phyloP scores from a whole-genome alignment of 2,888 invertebrate genomes.

The Amphiduros pacificus region DNA sequence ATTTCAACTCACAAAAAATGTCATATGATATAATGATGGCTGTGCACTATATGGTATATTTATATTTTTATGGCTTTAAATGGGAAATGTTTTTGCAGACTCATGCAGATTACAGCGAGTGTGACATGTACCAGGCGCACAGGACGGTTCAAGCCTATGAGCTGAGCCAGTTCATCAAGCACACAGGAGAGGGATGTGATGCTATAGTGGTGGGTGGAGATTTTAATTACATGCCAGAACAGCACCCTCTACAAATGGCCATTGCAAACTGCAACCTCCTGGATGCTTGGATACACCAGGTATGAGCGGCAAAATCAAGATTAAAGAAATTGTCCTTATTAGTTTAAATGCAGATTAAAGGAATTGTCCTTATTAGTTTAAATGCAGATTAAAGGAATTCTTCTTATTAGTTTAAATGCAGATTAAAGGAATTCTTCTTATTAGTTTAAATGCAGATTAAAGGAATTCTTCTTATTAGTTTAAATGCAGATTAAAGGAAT shows the following conservation, averaged over 20 bases:
- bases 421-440: too few relatives aligned
- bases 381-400: too few relatives aligned
- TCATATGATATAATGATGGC: too few relatives aligned
- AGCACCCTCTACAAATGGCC: conserved; percentile 62
- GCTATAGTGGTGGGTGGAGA: conserved; percentile 89
- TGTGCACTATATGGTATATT: too few relatives aligned
- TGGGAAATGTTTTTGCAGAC: conserved; percentile 71
- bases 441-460: too few relatives aligned
- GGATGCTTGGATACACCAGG: conserved; percentile 54
- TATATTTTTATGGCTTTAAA: too few relatives aligned
- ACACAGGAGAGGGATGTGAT: conserved; percentile 74
- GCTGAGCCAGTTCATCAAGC: conserved; percentile 88
- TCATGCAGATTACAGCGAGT: conserved; percentile 88
- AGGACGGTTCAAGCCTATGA: conserved; percentile 92
- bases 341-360: too few relatives aligned
- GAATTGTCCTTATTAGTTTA: too few relatives aligned
- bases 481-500: too few relatives aligned
- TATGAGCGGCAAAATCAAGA: conserved; percentile 19
- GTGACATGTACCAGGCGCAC: conserved; percentile 86
- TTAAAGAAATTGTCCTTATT: not conserved
- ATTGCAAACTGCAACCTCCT: conserved; percentile 62
- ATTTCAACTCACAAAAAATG: too few relatives aligned
- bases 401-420: too few relatives aligned
- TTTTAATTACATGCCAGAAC: conserved; percentile 86
- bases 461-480: too few relatives aligned